Evolutionary conservation across 2,797 vertebrate species (phyloP).

Genomic region (Aselliscus stoliczkanus): DNA sequence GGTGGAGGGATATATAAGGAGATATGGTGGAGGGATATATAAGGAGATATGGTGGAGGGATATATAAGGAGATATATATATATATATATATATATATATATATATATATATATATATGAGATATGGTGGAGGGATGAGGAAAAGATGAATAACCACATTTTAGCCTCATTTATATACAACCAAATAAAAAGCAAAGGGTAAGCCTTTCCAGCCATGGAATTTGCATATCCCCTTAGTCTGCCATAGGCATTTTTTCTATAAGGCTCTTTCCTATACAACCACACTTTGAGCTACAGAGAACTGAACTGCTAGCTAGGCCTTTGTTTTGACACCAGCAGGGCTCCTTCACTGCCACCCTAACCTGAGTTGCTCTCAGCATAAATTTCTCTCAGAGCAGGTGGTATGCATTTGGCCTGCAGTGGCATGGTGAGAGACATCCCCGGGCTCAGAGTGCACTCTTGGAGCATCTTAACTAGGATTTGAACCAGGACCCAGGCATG

Average conservation of each 20-base stretch:
- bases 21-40: too few species aligned
- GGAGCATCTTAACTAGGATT: neutral
- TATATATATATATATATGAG: neutral
- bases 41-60: too few species aligned
- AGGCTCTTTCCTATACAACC: neutral
- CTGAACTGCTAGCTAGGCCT: neutral
- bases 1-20: too few species aligned
- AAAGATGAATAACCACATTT: neutral
- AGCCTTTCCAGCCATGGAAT: neutral
- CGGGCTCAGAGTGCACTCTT: neutral
- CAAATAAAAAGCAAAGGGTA: neutral
- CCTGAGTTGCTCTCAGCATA: neutral
- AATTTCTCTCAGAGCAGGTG: neutral
- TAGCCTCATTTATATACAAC: neutral
- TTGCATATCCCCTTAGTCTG: too few species aligned
- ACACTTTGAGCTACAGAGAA: neutral
- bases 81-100: neutral
- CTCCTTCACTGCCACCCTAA: neutral
- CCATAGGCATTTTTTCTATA: neutral
- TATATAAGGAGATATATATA: too few species aligned
- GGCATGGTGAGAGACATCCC: neutral
- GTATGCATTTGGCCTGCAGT: neutral
- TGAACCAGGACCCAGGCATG: neutral
- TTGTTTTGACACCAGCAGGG: neutral
- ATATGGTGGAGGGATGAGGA: neutral